Evolutionary conservation across 64 coral and sea anemone species (phyloP), one percentile per base, ranked within the genome.

Genomic region (Pachyseris speciosa): DNA sequence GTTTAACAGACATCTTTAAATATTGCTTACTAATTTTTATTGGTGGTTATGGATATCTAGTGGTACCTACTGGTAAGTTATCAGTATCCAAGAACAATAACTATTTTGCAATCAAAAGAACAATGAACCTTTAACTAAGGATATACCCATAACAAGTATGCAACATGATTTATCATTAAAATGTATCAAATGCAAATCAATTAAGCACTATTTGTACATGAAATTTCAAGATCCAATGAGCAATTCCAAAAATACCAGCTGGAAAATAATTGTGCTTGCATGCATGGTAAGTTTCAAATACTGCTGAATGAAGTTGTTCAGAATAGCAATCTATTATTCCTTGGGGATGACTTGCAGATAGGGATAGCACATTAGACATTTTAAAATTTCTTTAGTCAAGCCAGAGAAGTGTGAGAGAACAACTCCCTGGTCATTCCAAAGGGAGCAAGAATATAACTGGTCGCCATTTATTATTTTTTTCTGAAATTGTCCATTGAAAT

Each of bases 311-410:
- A 69, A 38, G 67, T 69, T 69, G 67, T 32, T 69, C 67, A 69
- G 67, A 69, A 69, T 22, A 69, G 67, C 67, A 69, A 69, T 69
- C 67, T 69, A 20, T 39, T 69, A 38, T 69, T 69, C 67, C 67
- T 69, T 69, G 67, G 67, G 67, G 67, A 69, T 69, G 67, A 69
- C 67, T 69, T 69, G 67, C 67, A 69, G 34, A 69, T 32, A 69
- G 67, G 32, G 67, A 69, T 69, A 39, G 32, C 67, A 69, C 37
- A 34, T 69, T 69, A 69, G 67, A 69, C 36, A 69, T 69, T 69
- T 69, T 37, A 37, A 69, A 69, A 69, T 38, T 37, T 69, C 67
- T 69, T 69, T 37, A 38, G 67, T 69, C 67, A 39, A 69, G 67
- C 67, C 16, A 38, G 11, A 22, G 67, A 69, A 69, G 34, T 39